phyloP scores from a whole-genome alignment of 2,797 vertebrate genomes.

The Megaceryle alcyon region DNA sequence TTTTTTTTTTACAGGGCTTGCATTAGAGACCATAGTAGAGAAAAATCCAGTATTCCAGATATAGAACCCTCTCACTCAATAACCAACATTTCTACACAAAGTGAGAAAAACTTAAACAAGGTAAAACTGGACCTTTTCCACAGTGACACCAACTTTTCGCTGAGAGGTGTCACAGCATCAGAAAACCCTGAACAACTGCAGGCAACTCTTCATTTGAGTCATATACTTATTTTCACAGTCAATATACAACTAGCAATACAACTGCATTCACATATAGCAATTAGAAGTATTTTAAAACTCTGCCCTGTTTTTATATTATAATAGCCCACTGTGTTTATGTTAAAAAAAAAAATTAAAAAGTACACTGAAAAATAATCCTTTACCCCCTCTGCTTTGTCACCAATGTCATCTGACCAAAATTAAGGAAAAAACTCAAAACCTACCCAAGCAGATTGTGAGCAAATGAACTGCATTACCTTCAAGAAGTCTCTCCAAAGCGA shows the following conservation, averaged over 20 bases:
- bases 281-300: accelerated
- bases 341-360: neutral
- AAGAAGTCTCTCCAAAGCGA: accelerated
- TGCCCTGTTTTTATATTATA: accelerated
- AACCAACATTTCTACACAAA: neutral
- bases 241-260: neutral
- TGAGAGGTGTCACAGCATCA: neutral
- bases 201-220: neutral
- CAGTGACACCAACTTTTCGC: too few species aligned
- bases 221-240: neutral
- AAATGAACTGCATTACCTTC: accelerated
- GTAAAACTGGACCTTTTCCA: neutral
- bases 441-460: accelerated
- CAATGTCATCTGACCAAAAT: accelerated
- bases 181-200: accelerated
- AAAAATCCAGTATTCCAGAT: neutral
- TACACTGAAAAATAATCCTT: too few species aligned
- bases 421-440: accelerated
- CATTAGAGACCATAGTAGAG: too few species aligned
- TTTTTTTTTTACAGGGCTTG: neutral
- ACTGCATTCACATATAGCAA: accelerated
- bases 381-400: neutral
- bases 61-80: neutral
- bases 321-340: accelerated
- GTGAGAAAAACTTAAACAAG: neutral